A percentile compares a stretch with the other conserved stretches of the same genome.
These are phyloP conservation scores for Tetramorium bicarinatum DNA, from an alignment of 2,888 invertebrate genomes.

Conservation along the genomic window DNA sequence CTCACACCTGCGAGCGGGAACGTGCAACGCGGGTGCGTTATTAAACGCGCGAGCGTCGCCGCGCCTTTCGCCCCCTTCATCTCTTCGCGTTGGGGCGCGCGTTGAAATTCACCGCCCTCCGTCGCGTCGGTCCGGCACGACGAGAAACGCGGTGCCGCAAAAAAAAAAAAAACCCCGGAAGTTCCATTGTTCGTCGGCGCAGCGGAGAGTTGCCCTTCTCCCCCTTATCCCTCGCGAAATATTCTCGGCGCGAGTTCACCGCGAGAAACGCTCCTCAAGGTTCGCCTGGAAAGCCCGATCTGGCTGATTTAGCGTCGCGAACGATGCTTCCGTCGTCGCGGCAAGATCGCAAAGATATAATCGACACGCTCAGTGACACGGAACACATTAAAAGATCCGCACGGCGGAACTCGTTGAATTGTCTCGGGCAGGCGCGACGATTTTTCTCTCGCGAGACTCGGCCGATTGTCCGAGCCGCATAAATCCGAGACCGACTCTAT, in stretches of 20 bases:
- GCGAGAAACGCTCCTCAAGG: constrained; percentile 49
- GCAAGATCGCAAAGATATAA: constrained; percentile 4
- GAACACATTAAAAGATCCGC: constrained; percentile 38
- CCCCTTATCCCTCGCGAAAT: constrained; percentile 67
- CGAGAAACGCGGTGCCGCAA: constrained; percentile 59
- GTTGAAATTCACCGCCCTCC: constrained; percentile 72
- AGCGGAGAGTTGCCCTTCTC: constrained; percentile 55
- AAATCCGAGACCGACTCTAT: constrained; percentile 22
- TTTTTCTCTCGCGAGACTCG: constrained; percentile 28
- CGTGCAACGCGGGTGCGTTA: constrained; percentile 30
- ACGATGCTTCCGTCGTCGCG: not conserved
- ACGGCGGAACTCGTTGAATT: not conserved
- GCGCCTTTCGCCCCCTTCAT: not conserved
- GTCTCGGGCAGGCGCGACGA: constrained; percentile 19
- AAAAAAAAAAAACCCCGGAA: constrained; percentile 77
- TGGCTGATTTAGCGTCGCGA: constrained; percentile 17
- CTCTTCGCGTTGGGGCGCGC: constrained; percentile 49
- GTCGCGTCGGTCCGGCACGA: constrained; percentile 54
- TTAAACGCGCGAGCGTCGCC: constrained; percentile 32
- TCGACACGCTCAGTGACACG: constrained; percentile 31
- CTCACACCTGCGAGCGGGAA: constrained; percentile 13
- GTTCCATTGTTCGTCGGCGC: constrained; percentile 72
- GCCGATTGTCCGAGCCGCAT: constrained; percentile 26
- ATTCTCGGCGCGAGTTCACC: constrained; percentile 71
- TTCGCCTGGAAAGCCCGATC: constrained; percentile 34